These are phyloP conservation scores for Napeogenes inachia DNA, from an alignment of 2,888 invertebrate species.

Conservation along the genomic window DNA sequence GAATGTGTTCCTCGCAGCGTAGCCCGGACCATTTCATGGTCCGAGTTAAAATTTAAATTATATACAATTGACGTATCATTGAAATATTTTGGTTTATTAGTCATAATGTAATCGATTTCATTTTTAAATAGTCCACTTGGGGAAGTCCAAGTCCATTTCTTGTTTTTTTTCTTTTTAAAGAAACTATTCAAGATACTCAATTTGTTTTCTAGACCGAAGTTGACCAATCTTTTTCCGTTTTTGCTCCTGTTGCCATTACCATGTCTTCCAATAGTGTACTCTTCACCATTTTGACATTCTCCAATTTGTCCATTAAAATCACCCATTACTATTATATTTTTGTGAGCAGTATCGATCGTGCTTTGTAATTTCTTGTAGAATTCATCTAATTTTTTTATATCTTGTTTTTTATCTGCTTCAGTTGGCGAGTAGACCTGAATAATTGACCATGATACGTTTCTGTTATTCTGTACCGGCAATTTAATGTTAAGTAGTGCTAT, in stretches of 20 bases:
- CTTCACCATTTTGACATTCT: conserved; percentile 11
- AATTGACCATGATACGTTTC: conserved; percentile 23
- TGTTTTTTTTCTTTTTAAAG: conserved; percentile 24
- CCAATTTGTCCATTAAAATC: conserved; percentile 5
- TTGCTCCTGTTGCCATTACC: conserved; percentile 29
- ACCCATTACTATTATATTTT: conserved; percentile 27
- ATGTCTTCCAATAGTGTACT: conserved; percentile 22
- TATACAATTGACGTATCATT: conserved; percentile 21
- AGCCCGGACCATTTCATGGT: no score
- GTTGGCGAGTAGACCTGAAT: conserved; percentile 31
- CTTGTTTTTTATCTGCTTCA: conserved; percentile 26
- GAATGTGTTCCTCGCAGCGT: no score
- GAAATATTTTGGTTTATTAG: conserved; percentile 27
- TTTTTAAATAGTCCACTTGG: conserved; percentile 29
- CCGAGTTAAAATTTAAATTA: conserved; percentile 30
- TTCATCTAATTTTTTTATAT: neutral
- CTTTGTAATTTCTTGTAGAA: conserved; percentile 15
- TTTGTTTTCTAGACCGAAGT: conserved; percentile 29
- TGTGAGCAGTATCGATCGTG: conserved; percentile 11
- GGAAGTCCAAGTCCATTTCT: conserved; percentile 35
- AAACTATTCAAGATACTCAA: conserved; percentile 15
- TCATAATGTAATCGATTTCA: conserved; percentile 31
- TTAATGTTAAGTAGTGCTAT: conserved; percentile 28
- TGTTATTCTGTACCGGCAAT: conserved; percentile 7
- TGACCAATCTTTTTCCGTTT: conserved; percentile 26